Evolutionary conservation across 2,797 vertebrate genomes (phyloP).

Genomic region (Alcedo atthis): DNA sequence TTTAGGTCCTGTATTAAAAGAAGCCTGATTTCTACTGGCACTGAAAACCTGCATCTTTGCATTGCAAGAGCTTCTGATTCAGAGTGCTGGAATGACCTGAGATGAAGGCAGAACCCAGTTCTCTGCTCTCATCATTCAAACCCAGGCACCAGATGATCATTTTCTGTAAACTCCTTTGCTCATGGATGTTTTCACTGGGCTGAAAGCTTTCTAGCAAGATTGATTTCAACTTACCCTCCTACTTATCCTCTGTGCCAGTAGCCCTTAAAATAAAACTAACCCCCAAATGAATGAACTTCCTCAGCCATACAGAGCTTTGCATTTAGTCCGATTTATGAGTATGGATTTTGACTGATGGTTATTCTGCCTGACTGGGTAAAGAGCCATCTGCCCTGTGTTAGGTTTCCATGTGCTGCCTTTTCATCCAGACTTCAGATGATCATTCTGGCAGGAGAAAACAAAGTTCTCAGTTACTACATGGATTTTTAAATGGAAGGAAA

Average conservation of each 20-base stretch:
- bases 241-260: background rate
- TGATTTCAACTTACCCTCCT: background rate
- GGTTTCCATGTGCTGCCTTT: background rate
- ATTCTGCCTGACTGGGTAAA: background rate
- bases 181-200: background rate
- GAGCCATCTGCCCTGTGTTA: background rate
- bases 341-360: background rate
- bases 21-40: background rate
- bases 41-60: background rate
- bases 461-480: background rate
- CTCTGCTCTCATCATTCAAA: background rate
- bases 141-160: background rate
- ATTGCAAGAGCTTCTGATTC: background rate
- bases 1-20: background rate
- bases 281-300: background rate
- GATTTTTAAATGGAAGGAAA: background rate
- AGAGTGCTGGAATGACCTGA: background rate
- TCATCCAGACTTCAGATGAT: background rate
- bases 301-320: background rate
- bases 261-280: background rate
- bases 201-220: background rate
- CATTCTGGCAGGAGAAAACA: background rate
- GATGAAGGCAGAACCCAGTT: conserved; percentile 21
- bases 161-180: background rate
- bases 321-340: background rate